Evolutionary conservation across 1,140 invertebrate genomes (phyloP).

Genomic region (Bombus picipes): DNA sequence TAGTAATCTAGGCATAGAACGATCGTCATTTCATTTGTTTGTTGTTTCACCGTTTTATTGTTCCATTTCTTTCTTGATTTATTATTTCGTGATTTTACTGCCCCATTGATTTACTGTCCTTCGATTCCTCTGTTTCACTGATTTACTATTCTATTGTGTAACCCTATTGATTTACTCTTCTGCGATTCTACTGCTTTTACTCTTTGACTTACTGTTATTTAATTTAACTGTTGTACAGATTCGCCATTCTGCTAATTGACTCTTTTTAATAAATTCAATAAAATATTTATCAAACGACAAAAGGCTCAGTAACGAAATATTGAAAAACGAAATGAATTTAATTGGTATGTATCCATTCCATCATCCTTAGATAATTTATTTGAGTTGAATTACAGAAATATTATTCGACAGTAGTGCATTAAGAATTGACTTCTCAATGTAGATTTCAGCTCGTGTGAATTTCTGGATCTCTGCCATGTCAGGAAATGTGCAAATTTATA

Average conservation of each 20-base stretch:
- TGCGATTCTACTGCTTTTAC: neutral
- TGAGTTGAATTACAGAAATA: neutral
- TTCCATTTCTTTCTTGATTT: neutral
- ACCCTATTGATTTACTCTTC: neutral
- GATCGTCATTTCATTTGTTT: neutral
- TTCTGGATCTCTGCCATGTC: neutral
- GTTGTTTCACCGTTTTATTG: neutral
- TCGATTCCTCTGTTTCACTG: neutral
- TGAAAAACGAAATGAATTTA: neutral
- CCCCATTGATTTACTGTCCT: neutral
- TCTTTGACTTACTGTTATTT: neutral
- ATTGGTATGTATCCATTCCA: neutral
- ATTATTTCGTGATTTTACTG: neutral
- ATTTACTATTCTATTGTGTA: neutral
- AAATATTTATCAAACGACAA: neutral
- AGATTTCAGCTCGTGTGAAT: neutral
- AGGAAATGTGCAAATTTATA: too few species aligned
- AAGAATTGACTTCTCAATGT: neutral
- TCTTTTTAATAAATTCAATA: neutral
- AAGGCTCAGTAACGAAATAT: neutral
- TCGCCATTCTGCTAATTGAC: neutral
- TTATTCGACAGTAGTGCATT: too few species aligned
- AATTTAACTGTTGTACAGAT: neutral
- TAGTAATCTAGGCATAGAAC: neutral
- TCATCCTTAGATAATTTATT: too few species aligned